Evolutionary conservation across 2,888 invertebrate genomes (phyloP).

Genomic region (Ornithoptera alexandrae): DNA sequence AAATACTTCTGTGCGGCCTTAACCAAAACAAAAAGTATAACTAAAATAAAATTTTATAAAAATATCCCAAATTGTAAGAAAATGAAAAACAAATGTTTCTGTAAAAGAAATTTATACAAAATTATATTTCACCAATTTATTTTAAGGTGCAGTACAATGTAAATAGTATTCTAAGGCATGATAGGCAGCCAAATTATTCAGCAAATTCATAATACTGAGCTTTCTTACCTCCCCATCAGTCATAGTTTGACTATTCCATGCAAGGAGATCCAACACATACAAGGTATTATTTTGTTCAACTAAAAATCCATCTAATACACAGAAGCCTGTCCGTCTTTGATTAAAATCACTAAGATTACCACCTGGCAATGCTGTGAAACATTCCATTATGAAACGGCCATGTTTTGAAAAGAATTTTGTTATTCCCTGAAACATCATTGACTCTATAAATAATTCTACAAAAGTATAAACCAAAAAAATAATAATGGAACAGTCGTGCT

Average conservation of each 20-base stretch:
- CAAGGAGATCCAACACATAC: constrained; percentile 90
- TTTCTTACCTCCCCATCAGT: constrained; percentile 85
- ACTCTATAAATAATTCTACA: not conserved
- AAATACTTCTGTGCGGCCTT: not conserved
- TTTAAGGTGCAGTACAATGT: not conserved
- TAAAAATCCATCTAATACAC: constrained; percentile 92
- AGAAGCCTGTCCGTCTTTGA: constrained; percentile 56
- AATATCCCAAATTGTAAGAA: not conserved
- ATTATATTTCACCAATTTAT: not conserved
- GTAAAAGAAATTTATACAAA: not conserved
- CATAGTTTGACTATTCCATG: constrained; percentile 87
- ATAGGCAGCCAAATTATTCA: not conserved
- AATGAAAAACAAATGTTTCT: not conserved
- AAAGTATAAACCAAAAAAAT: not conserved
- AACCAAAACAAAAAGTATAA: not conserved
- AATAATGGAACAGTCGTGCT: no score
- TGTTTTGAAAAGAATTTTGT: constrained; percentile 85
- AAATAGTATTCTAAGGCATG: not conserved
- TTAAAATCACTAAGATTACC: constrained; percentile 66
- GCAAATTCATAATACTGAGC: not conserved
- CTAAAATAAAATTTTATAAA: not conserved
- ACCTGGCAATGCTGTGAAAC: constrained; percentile 86
- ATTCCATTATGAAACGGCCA: constrained; percentile 79
- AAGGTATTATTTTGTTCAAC: constrained; percentile 80
- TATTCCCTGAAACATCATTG: constrained; percentile 70